Percentiles rank a stretch among this genome's conserved stretches.
Conservation (phyloP, 2,797 vertebrate genomes). For the Semaprochilodus insignis region DNA sequence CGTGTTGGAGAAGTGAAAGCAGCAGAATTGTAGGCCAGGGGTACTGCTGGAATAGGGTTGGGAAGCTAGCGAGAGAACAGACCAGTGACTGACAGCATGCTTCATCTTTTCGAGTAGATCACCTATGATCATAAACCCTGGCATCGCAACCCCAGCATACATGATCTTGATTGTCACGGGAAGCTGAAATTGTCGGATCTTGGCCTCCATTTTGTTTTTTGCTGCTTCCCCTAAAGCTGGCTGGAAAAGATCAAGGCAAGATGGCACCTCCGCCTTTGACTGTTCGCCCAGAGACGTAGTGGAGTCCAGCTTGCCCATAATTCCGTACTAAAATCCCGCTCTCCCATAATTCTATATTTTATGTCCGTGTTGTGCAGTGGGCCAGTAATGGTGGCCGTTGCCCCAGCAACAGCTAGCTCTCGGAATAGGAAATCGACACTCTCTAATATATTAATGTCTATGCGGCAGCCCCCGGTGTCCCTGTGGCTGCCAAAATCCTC, state of each 20-base stretch:
- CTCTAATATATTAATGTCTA: slow-evolving; percentile 82
- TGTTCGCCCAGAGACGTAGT: slow-evolving; percentile 42
- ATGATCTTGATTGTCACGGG: not conserved
- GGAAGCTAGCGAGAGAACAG: not conserved
- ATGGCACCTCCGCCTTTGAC: slow-evolving; percentile 12
- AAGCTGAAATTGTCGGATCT: not conserved
- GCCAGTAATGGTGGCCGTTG: slow-evolving; percentile 78
- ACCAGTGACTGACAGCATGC: too few species aligned
- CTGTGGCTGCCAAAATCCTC: slow-evolving; percentile 46
- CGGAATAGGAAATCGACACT: slow-evolving; percentile 80
- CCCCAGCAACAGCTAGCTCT: slow-evolving; percentile 81
- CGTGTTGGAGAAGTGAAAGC: too few species aligned
- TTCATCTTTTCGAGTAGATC: too few species aligned
- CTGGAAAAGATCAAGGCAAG: slow-evolving; percentile 24
- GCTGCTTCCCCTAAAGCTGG: not conserved
- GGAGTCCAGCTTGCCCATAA: slow-evolving; percentile 39
- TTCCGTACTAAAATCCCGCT: slow-evolving; percentile 48
- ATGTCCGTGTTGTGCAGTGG: slow-evolving; percentile 64
- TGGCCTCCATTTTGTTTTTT: slow-evolving; percentile 28
- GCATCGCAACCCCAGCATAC: not conserved
- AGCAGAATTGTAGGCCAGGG: too few species aligned
- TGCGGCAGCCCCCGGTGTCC: slow-evolving; percentile 70
- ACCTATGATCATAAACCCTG: too few species aligned
- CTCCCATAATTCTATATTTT: slow-evolving; percentile 57
- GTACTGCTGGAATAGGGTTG: not conserved